phyloP scores from a whole-genome alignment of 1,140 invertebrate genomes.

The Drosophila simulans region DNA sequence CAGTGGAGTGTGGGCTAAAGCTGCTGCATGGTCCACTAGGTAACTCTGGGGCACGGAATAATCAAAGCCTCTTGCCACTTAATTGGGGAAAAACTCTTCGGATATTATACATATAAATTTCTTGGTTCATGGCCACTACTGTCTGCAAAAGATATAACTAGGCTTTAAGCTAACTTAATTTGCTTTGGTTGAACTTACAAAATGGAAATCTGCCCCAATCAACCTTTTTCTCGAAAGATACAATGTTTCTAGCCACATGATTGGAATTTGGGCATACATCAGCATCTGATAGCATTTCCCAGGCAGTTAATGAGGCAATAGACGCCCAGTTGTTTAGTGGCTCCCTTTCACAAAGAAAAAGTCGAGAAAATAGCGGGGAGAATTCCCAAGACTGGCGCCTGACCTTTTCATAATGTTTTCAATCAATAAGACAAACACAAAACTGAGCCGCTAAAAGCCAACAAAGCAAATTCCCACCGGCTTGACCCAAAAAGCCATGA shows the following conservation, averaged over 20 bases:
- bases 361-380: not conserved
- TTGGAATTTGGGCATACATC: slow-evolving; percentile 13
- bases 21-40: not conserved
- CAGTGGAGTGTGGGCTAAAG: not conserved
- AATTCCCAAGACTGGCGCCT: slow-evolving; percentile 32
- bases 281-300: slow-evolving; percentile 3
- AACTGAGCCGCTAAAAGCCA: slow-evolving; percentile 25
- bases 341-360: not conserved
- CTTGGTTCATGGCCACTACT: too few relatives aligned
- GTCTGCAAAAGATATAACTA: too few relatives aligned
- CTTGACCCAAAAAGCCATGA: slow-evolving; percentile 25
- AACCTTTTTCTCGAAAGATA: slow-evolving; percentile 3
- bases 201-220: too few relatives aligned
- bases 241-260: slow-evolving; percentile 4
- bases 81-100: not conserved
- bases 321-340: slow-evolving; percentile 16
- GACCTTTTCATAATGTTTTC: slow-evolving; percentile 26
- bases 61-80: not conserved
- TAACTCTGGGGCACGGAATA: not conserved
- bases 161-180: too few relatives aligned
- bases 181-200: not conserved
- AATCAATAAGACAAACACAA: slow-evolving; percentile 46
- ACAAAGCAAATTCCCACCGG: slow-evolving; percentile 16
- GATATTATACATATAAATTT: not conserved
- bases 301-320: slow-evolving; percentile 25